A percentile compares a stretch with the other conserved stretches of the same genome.
These are phyloP conservation scores for Sceliomorpha sp. DNA, from an alignment of 2,888 invertebrate genomes.

Conservation along the genomic window DNA sequence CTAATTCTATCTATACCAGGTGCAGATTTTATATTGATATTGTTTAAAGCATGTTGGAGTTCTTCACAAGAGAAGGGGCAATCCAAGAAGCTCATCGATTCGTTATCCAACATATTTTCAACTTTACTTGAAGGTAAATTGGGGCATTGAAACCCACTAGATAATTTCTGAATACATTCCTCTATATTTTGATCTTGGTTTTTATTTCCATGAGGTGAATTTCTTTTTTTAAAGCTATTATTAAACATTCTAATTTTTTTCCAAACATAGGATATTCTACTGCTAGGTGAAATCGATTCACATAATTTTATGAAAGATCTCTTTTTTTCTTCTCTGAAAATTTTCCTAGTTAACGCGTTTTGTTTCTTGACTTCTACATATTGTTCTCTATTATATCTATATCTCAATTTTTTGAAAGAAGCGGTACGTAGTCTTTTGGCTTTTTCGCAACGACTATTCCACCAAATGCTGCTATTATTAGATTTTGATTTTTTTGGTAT, in stretches of 20 bases:
- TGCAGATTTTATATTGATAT: constrained; percentile 16
- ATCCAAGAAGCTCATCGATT: not conserved
- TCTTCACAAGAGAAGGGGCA: constrained; percentile 19
- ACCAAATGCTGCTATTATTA: constrained; percentile 28
- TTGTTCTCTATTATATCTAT: not conserved
- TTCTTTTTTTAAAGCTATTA: constrained; percentile 3
- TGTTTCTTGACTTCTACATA: not conserved
- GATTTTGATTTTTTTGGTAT: not conserved
- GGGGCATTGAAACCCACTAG: not conserved
- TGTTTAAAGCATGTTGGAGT: constrained; percentile 10
- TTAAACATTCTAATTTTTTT: constrained; percentile 11
- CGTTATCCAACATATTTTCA: not conserved
- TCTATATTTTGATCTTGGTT: constrained; percentile 14
- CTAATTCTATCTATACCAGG: constrained; percentile 36
- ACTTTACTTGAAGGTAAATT: not conserved
- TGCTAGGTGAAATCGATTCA: constrained; percentile 15
- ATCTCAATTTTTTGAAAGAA: constrained; percentile 1
- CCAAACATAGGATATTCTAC: not conserved
- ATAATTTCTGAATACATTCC: constrained; percentile 3
- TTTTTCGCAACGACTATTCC: constrained; percentile 27
- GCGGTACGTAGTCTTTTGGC: not conserved
- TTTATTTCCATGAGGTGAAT: constrained; percentile 8
- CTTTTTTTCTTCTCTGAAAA: not conserved
- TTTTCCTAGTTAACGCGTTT: constrained; percentile 1
- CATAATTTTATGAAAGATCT: not conserved